These are phyloP conservation scores for Scortum barcoo DNA, from an alignment of 2,113 vertebrate genomes.

Conservation along the genomic window DNA sequence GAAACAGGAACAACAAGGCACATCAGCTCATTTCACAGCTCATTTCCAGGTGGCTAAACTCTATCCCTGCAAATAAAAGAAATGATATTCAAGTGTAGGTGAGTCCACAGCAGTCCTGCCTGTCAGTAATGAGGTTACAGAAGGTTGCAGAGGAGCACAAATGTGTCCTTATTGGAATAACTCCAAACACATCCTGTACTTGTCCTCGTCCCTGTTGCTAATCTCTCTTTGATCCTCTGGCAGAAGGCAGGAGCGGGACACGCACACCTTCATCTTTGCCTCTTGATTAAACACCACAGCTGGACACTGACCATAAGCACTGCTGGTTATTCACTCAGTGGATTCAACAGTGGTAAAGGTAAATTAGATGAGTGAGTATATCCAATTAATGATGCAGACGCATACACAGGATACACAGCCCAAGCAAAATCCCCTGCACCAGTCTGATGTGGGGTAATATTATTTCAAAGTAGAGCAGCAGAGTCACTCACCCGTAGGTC, in stretches of 20 bases:
- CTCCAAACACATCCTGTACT: constrained; percentile 52
- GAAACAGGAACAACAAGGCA: not conserved
- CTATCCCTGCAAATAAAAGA: not conserved
- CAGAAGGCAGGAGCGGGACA: constrained; percentile 29
- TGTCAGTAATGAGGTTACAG: constrained; percentile 8
- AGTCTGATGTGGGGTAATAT: not conserved
- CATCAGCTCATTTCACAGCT: constrained; percentile 2
- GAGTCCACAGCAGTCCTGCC: not conserved
- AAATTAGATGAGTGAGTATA: not conserved
- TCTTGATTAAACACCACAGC: constrained; percentile 33
- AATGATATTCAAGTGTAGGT: not conserved
- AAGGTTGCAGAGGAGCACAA: not conserved
- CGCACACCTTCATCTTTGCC: constrained; percentile 22
- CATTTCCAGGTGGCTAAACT: not conserved
- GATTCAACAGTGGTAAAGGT: not conserved
- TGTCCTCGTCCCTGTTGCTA: constrained; percentile 36
- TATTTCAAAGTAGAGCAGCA: not conserved
- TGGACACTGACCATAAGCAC: constrained; percentile 17
- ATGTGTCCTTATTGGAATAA: constrained; percentile 19
- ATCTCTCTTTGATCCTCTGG: constrained; percentile 55
- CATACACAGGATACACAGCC: not conserved
- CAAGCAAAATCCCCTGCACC: not conserved
- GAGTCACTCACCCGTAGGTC: constrained; percentile 91
- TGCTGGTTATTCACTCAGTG: not conserved
- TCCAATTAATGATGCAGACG: not conserved